Percentiles rank a stretch among this genome's conserved stretches.
These are phyloP conservation scores for Ibidorhyncha struthersii DNA, from an alignment of 2,113 vertebrate species.

Conservation along the genomic window DNA sequence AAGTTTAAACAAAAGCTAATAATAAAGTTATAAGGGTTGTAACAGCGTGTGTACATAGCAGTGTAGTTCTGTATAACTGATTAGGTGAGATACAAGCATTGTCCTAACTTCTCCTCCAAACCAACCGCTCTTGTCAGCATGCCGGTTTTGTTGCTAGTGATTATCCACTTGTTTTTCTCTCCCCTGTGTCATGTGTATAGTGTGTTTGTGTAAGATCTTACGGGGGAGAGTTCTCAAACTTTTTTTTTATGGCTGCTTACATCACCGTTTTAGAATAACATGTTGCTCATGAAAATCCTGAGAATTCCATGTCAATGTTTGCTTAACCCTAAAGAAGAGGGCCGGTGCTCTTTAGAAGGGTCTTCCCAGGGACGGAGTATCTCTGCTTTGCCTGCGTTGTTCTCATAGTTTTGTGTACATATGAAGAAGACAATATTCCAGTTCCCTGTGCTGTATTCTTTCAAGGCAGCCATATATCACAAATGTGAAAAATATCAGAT, in stretches of 20 bases:
- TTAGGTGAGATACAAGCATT: neutral
- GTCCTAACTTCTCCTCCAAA: neutral
- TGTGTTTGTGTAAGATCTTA: neutral
- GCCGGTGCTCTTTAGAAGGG: neutral
- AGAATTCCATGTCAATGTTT: neutral
- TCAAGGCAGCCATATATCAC: neutral
- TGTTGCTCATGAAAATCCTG: neutral
- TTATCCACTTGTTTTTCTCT: neutral
- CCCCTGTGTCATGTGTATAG: neutral
- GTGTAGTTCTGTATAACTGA: neutral
- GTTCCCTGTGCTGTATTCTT: neutral
- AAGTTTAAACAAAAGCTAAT: neutral
- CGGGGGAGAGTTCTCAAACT: neutral
- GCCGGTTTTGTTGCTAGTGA: neutral
- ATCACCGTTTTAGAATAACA: neutral
- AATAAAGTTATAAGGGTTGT: neutral
- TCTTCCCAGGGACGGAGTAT: neutral
- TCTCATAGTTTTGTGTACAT: neutral
- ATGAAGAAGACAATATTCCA: neutral
- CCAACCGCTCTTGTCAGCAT: neutral
- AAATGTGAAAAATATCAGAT: neutral
- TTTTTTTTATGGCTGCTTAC: neutral
- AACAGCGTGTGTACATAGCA: rapidly evolving
- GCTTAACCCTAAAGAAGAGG: neutral
- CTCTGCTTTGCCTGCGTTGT: neutral